Evolutionary conservation across 2,113 vertebrate genomes (phyloP), one percentile per base, ranked within the genome.

Genomic region (Charina bottae): DNA sequence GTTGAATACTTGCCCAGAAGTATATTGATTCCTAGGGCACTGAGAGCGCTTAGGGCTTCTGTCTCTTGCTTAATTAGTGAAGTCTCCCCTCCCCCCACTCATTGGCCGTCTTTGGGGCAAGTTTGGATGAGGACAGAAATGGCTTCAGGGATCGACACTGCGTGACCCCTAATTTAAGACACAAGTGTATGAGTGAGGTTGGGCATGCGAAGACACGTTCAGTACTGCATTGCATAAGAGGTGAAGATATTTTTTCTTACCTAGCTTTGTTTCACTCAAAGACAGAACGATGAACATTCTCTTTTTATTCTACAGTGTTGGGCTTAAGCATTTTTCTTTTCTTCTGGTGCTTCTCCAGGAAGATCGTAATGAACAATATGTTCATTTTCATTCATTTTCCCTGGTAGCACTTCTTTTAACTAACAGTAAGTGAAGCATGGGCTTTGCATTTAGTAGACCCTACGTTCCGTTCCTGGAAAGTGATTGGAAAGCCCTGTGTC

Each of bases 341-440:
- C 12, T 78, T 12, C 12, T 53, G 17, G 49, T n/a, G 54, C 23
- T 3, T 33, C n/a, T 24, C 15, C 23, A 28, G 60, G 49, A 87
- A 91, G 23, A 28, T 7, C 54, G 11, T 9, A 33, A 83, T 9
- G 23, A 37, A 21, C 10, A 84, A 7, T 46, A 3, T 87, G 42
- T 42, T 42, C 42, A 42, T 42, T 42, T 42, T 42, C 78, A 4
- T 24, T 72, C 64, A 62, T 56, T 54, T 68, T 83, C 6, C 37
- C 87, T 56, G 89, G 17, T 6, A 91, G 89, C 93, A 55, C 28
- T 84, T 90, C 87, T 17, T 37, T 62, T 62, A 64, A 28, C 24
- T 37, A 64, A 49, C 13, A 58, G 56, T 17, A 55, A 62, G 59
- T 28, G 62, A 62, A 55, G 26, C 59, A 62, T n/a, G 59, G 2